A percentile compares a stretch with the other conserved stretches of the same genome.
Evolutionary conservation across 2,888 invertebrate genomes (phyloP).

Genomic region (Lithosia quadra): DNA sequence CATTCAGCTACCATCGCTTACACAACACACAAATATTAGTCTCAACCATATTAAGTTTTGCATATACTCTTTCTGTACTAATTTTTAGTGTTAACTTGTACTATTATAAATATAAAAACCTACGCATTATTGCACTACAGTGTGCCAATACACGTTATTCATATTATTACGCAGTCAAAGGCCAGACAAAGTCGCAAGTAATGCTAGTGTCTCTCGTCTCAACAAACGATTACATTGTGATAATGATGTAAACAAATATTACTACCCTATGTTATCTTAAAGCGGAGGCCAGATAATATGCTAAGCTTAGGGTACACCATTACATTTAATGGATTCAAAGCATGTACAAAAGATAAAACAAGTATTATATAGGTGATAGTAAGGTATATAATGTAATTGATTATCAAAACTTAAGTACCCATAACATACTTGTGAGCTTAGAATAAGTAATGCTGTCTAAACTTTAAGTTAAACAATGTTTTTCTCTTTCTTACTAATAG

Average conservation of each 20-base stretch:
- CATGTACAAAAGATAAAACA: constrained; percentile 17
- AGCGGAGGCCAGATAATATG: constrained; percentile 33
- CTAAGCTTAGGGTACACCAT: constrained; percentile 18
- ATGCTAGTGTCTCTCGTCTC: constrained; percentile 1
- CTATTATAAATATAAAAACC: background rate
- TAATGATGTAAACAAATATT: constrained; percentile 53
- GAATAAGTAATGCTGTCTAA: background rate
- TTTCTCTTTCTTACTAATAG: background rate
- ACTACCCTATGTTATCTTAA: constrained; percentile 43
- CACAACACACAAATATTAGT: no score
- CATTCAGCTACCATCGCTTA: no score
- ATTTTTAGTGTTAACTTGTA: background rate
- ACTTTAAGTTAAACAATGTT: background rate
- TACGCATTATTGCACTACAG: background rate
- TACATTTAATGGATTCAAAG: constrained; percentile 25
- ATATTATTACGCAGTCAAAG: background rate
- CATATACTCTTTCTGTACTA: no score
- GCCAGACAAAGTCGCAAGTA: background rate
- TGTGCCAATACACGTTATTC: background rate
- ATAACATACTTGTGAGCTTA: background rate
- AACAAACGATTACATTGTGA: constrained; percentile 46
- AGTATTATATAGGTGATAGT: constrained; percentile 8
- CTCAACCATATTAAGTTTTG: no score
- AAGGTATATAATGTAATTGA: background rate
- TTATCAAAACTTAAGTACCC: background rate